Evolutionary conservation across 2,113 vertebrate genomes (phyloP).

Genomic region (Aptenodytes patagonicus): DNA sequence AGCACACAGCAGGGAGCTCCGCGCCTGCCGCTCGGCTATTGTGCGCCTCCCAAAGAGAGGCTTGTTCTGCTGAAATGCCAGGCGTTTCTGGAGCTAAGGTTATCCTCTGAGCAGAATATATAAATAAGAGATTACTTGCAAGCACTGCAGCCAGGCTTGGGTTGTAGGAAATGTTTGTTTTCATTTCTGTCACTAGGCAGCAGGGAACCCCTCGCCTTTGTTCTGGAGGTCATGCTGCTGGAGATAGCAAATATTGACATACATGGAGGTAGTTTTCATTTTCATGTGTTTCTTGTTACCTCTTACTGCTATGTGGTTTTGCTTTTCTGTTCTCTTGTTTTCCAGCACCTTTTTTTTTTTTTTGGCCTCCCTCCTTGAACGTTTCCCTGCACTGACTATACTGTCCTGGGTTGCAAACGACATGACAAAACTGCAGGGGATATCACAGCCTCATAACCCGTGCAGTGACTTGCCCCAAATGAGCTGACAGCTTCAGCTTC

Average conservation of each 20-base stretch:
- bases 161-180: conserved; percentile 65
- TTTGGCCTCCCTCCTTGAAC: neutral
- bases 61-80: neutral
- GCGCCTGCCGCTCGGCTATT: neutral
- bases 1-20: neutral
- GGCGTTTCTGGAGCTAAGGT: neutral
- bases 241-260: conserved; percentile 65
- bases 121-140: conserved; percentile 10
- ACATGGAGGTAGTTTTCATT: conserved; percentile 47
- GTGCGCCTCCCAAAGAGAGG: neutral
- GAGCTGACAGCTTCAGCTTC: neutral
- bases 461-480: neutral
- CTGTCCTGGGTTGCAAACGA: neutral
- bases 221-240: conserved; percentile 47
- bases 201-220: conserved; percentile 51
- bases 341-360: neutral
- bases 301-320: neutral
- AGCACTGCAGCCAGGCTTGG: neutral
- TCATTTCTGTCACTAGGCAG: conserved; percentile 59
- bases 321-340: neutral
- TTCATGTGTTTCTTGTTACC: conserved; percentile 62
- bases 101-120: conserved; percentile 14
- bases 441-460: neutral
- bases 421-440: neutral
- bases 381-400: neutral